These are phyloP conservation scores for Ophiodon elongatus DNA, from an alignment of 2,113 vertebrate genomes.

Conservation along the genomic window DNA sequence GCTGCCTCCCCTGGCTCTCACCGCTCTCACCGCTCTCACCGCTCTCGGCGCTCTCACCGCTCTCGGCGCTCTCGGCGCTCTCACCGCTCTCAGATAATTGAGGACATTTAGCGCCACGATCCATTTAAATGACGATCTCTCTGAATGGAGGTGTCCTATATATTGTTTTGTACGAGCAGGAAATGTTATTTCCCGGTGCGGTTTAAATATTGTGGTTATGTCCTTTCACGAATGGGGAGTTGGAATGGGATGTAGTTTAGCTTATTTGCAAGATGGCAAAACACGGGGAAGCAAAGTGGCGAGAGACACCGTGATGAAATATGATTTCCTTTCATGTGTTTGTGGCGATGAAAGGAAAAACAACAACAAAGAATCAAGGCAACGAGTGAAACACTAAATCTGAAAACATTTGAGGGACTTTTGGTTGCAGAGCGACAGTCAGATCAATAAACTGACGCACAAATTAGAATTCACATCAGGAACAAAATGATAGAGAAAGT, in stretches of 20 bases:
- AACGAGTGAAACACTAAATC: neutral
- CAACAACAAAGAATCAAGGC: neutral
- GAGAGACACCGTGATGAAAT: neutral
- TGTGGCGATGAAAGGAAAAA: constrained; percentile 8
- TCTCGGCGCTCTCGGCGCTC: too few species aligned
- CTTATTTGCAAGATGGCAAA: constrained; percentile 14
- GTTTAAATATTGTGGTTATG: constrained; percentile 1
- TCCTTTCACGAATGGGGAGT: constrained; percentile 1
- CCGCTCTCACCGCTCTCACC: too few species aligned
- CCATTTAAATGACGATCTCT: constrained; percentile 8
- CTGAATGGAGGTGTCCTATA: neutral
- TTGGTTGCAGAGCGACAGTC: neutral
- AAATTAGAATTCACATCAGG: too few species aligned
- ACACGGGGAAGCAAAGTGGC: neutral
- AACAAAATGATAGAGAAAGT: too few species aligned
- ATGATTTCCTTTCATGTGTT: constrained; percentile 5
- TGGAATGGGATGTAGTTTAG: neutral
- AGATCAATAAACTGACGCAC: neutral
- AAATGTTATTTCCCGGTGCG: constrained; percentile 5
- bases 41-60: too few species aligned
- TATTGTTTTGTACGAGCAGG: neutral
- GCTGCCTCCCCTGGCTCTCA: neutral
- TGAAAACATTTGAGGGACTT: neutral
- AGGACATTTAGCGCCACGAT: neutral
- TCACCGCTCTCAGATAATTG: neutral